Base-by-base conservation (phyloP, 2,888 invertebrate genomes). In the Copidosoma aretas region DNA sequence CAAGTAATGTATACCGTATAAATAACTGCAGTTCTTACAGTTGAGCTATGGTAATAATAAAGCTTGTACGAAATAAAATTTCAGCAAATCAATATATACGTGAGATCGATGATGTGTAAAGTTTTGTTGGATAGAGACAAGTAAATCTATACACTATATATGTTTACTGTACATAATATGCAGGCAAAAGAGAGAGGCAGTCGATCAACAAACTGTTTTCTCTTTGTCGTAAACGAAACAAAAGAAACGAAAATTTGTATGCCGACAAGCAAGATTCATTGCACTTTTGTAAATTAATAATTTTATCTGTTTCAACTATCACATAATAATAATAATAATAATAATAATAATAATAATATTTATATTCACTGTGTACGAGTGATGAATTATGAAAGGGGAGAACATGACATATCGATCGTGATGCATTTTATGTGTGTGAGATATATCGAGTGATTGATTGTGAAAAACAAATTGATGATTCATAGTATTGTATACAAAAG, bases 261-360 rank as follows among this genome's bases (percentile, higher is more conserved):
- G 43, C 57, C 24, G 66, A 68, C 68, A 71, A 68, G 63, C 71
- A 71, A 68, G 63, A 66, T 68, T 68, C 57, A 71, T 68, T 60
- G 65, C 61, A 62, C 22, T 62, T 65, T 51, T 56, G 52, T n/a
- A 52, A 19, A 52, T 52, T 4, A 52, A 41, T 61, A 59, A 60
- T 32, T 63, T 58, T 57, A 3, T 70, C 52, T n/a, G 25, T 19
- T 63, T 52, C 51, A 24, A 53, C 39, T 10, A 10, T n/a, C 32
- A 32, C 32, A 32, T 32, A 8, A 8, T 32, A 32, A 32, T 64
- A 63, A 32, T 8, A n/a, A 32, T 32, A 8, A 8, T 32, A 32
- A 32, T 64, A 63, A 32, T 8, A n/a, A n/a, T n/a, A n/a, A n/a
- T n/a, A n/a, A n/a, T n/a, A n/a, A n/a, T n/a, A n/a, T n/a, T 58